phyloP scores from a whole-genome alignment of 2,113 vertebrate species.

The Semicossyphus pulcher region DNA sequence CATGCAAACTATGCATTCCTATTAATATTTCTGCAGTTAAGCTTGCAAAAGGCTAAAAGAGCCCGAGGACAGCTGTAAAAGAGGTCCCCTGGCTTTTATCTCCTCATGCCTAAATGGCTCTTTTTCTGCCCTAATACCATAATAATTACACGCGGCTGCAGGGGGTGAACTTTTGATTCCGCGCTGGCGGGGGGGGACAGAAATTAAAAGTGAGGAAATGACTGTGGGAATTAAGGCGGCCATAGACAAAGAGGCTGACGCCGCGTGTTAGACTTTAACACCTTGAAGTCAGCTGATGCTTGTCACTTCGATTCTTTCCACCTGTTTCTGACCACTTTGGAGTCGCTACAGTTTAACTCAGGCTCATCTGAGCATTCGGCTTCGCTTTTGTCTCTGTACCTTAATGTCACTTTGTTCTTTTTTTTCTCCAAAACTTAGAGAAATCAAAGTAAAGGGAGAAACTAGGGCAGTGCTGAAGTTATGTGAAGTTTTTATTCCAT shows the following conservation, averaged over 20 bases:
- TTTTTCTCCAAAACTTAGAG: background rate
- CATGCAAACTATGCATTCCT: background rate
- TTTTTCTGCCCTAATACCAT: slow-evolving; percentile 82
- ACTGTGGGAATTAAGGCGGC: slow-evolving; percentile 69
- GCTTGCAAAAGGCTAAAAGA: slow-evolving; percentile 23
- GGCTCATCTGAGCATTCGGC: slow-evolving; percentile 34
- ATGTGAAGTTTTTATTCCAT: background rate
- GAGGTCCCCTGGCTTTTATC: slow-evolving; percentile 72
- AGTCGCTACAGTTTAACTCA: slow-evolving; percentile 46
- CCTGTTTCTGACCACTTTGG: slow-evolving; percentile 43
- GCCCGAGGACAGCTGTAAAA: slow-evolving; percentile 23
- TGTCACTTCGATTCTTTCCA: slow-evolving; percentile 79
- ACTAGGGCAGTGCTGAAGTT: background rate
- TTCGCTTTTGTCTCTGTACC: slow-evolving; percentile 27
- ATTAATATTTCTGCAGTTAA: background rate
- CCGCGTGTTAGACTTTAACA: slow-evolving; percentile 55
- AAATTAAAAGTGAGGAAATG: slow-evolving; percentile 84
- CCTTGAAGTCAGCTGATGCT: slow-evolving; percentile 73
- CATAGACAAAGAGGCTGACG: slow-evolving; percentile 78
- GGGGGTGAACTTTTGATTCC: slow-evolving; percentile 78
- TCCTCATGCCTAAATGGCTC: slow-evolving; percentile 72
- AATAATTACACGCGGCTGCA: slow-evolving; percentile 82
- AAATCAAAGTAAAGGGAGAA: background rate
- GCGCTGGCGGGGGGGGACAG: slow-evolving; percentile 52
- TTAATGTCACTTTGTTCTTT: slow-evolving; percentile 36